Evolutionary conservation across 2,113 vertebrate genomes (phyloP).

Genomic region (Andinoacara biseriatus): DNA sequence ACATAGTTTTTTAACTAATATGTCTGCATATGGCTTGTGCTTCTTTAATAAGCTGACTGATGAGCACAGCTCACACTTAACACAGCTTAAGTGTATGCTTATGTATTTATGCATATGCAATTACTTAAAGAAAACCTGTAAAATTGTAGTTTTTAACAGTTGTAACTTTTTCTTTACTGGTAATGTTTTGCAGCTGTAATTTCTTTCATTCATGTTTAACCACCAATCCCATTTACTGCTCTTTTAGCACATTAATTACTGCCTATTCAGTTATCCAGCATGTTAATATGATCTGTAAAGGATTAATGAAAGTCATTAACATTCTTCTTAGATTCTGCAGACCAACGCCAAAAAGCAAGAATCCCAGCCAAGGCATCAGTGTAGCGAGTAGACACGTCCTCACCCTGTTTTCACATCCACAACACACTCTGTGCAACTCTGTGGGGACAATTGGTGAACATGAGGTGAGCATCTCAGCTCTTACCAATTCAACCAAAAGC

Average conservation of each 20-base stretch:
- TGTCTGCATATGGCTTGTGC: background rate
- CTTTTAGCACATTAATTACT: background rate
- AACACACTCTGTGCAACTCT: constrained; percentile 44
- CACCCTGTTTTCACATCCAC: constrained; percentile 45
- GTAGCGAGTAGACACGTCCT: constrained; percentile 54
- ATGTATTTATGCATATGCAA: background rate
- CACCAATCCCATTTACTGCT: background rate
- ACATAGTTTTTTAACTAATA: background rate
- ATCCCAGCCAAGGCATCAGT: constrained; percentile 19
- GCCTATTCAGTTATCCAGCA: background rate
- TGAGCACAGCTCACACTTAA: too few species aligned
- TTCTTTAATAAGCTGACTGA: background rate
- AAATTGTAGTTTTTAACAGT: background rate
- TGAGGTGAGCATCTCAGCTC: constrained; percentile 51
- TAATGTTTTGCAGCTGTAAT: background rate
- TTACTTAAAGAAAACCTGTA: background rate
- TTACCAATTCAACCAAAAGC: background rate
- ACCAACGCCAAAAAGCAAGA: constrained; percentile 27
- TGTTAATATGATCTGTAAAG: constrained; percentile 10
- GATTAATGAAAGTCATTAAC: constrained; percentile 49
- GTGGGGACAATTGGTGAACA: constrained; percentile 53
- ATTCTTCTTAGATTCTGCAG: constrained; percentile 34
- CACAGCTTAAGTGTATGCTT: background rate
- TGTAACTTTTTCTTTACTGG: background rate
- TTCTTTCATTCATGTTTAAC: background rate